phyloP scores from a whole-genome alignment of 2,113 vertebrate genomes.

The Emberiza fucata region DNA sequence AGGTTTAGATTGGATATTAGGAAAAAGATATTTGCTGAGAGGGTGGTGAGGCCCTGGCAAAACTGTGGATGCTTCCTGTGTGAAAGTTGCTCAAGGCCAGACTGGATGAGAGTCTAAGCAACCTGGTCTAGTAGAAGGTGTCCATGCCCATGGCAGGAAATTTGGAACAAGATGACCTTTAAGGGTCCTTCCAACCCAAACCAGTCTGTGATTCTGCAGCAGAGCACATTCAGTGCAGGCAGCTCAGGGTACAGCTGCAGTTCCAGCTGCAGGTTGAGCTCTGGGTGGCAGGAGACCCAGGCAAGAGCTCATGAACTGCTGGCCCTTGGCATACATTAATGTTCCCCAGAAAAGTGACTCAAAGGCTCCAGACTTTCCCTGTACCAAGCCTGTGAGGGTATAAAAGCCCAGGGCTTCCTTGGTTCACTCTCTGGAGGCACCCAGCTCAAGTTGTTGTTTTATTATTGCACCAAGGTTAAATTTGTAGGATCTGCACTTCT shows the following conservation, averaged over 20 bases:
- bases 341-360: neutral
- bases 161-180: neutral
- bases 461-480: neutral
- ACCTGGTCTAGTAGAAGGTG: neutral
- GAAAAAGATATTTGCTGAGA: neutral
- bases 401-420: neutral
- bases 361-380: neutral
- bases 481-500: neutral
- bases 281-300: neutral
- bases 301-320: neutral
- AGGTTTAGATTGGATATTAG: neutral
- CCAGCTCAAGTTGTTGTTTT: no score
- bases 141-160: neutral
- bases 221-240: neutral
- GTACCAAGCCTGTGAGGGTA: rapidly evolving
- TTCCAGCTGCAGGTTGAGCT: neutral
- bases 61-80: neutral
- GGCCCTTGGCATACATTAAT: neutral
- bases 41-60: neutral
- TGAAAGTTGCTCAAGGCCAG: neutral
- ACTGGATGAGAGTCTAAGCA: neutral
- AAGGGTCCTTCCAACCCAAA: neutral
- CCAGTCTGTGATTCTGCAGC: neutral
- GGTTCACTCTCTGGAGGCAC: neutral
- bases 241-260: neutral